Conservation (phyloP, 2,888 invertebrate species). For the Quadriops clusia region DNA sequence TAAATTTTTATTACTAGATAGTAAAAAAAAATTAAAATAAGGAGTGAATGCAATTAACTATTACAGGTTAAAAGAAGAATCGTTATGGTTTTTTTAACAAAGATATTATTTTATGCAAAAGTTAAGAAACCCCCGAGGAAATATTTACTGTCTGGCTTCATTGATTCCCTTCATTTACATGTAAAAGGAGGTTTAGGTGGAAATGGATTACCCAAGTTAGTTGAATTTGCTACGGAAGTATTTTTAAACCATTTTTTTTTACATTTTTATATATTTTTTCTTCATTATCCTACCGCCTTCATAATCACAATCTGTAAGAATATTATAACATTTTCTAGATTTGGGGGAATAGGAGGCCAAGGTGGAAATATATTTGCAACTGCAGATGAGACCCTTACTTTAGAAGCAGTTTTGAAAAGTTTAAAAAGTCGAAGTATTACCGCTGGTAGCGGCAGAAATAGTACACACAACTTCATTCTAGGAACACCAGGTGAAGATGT, state of each 20-base stretch:
- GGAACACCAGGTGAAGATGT: slow-evolving; percentile 63
- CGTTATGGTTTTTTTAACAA: slow-evolving; percentile 44
- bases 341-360: slow-evolving; percentile 82
- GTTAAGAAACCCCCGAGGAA: slow-evolving; percentile 41
- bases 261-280: too few relatives aligned
- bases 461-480: slow-evolving; percentile 58
- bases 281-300: too few relatives aligned
- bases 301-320: background rate
- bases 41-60: too few relatives aligned
- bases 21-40: too few relatives aligned
- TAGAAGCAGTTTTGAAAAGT: slow-evolving; percentile 41
- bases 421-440: slow-evolving; percentile 46
- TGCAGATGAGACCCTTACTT: slow-evolving; percentile 48
- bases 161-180: slow-evolving; percentile 69
- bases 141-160: slow-evolving; percentile 45
- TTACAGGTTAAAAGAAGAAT: too few relatives aligned
- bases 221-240: background rate
- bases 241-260: too few relatives aligned
- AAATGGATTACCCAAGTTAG: slow-evolving; percentile 49
- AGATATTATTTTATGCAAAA: slow-evolving; percentile 37
- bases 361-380: slow-evolving; percentile 76
- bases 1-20: too few relatives aligned
- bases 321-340: slow-evolving; percentile 44
- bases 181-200: slow-evolving; percentile 79
- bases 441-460: slow-evolving; percentile 65